Conservation (phyloP, 2,113 vertebrate species). For the Ahaetulla prasina region DNA sequence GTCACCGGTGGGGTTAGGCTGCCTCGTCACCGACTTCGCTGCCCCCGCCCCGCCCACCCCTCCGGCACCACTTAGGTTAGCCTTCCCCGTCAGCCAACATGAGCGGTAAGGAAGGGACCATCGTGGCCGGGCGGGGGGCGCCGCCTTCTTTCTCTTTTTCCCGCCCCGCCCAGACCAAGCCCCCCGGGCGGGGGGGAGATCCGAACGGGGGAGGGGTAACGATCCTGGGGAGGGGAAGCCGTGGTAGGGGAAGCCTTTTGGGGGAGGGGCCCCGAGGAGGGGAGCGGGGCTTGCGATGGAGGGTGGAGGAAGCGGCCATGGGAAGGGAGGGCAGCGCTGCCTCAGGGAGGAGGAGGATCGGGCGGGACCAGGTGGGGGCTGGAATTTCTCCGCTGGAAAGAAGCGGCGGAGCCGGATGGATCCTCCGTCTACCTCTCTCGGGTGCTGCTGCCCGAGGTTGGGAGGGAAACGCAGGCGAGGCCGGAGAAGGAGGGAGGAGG, state of each 20-base stretch:
- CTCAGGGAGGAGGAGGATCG: not conserved
- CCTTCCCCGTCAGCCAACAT: conserved; percentile 62
- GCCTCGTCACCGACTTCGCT: conserved; percentile 69
- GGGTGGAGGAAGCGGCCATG: not conserved
- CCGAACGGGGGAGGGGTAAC: conserved; percentile 51
- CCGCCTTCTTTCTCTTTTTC: conserved; percentile 23
- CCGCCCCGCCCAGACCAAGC: conserved; percentile 54
- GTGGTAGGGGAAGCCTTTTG: not conserved
- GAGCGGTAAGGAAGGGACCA: conserved; percentile 69
- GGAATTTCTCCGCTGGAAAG: not conserved
- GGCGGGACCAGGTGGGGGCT: conserved; percentile 4
- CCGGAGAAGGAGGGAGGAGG: not conserved
- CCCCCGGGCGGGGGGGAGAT: conserved; percentile 30
- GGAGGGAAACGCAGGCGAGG: not conserved
- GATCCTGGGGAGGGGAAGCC: not conserved
- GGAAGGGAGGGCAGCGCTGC: not conserved
- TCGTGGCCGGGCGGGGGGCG: conserved; percentile 20
- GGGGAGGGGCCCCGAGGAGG: conserved; percentile 4
- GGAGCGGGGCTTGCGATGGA: not conserved
- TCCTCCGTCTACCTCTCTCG: no score
- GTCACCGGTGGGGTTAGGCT: conserved; percentile 53
- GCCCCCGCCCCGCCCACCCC: conserved; percentile 49
- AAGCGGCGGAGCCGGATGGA: not conserved
- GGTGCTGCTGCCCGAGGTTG: not conserved
- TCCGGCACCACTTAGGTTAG: conserved; percentile 62